A percentile compares a stretch with the other conserved stretches of the same genome.
Conservation (phyloP, 1,140 invertebrate species). For the Caenorhabditis inopinata region DNA sequence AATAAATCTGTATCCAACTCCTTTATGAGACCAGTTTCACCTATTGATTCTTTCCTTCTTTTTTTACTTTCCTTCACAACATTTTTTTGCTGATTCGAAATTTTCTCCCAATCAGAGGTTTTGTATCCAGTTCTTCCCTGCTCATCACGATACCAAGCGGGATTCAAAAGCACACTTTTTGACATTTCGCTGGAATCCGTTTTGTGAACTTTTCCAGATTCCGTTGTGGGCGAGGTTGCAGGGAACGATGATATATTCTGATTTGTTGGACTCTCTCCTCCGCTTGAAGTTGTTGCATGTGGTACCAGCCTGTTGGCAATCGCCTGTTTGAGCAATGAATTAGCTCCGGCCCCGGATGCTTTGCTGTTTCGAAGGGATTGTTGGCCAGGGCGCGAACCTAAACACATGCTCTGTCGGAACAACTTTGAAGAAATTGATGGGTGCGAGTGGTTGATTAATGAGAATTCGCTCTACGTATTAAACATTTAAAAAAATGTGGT, state of each 20-base stretch:
- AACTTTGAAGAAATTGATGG: constrained; percentile 18
- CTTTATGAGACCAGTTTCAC: neutral
- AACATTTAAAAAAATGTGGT: constrained; percentile 12
- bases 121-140: constrained; percentile 59
- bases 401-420: constrained; percentile 30
- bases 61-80: constrained; percentile 38
- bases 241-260: neutral
- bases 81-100: constrained; percentile 44
- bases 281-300: neutral
- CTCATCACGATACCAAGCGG: constrained; percentile 61
- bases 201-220: neutral
- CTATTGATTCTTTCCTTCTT: constrained; percentile 20
- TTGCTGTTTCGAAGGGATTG: constrained; percentile 8
- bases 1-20: constrained; percentile 40
- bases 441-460: constrained; percentile 26
- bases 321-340: constrained; percentile 56
- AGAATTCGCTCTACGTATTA: constrained; percentile 14
- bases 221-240: neutral
- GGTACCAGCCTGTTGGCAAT: constrained; percentile 54
- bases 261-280: constrained; percentile 21
- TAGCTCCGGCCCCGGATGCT: constrained; percentile 30
- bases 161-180: constrained; percentile 53
- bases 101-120: constrained; percentile 44
- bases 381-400: constrained; percentile 11
- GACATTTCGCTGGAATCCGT: constrained; percentile 48